A percentile compares a stretch with the other conserved stretches of the same genome.
Evolutionary conservation across 1,140 invertebrate genomes (phyloP).

Genomic region (Theocolax elegans): DNA sequence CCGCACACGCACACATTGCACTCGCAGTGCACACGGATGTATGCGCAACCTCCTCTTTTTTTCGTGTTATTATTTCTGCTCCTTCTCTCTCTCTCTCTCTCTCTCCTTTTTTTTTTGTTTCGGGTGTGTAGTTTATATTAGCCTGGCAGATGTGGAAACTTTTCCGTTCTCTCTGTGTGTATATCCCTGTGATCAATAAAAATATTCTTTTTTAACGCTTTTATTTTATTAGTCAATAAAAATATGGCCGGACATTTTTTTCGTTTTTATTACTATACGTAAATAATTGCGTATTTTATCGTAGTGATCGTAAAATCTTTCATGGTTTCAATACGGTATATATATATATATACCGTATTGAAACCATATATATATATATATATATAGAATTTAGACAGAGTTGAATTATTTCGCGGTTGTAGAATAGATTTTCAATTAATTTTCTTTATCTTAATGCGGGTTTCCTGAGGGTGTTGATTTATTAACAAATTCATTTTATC

Average conservation of each 20-base stretch:
- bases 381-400: no score
- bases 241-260: background rate
- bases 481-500: no score
- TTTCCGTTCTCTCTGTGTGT: no score
- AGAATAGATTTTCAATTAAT: background rate
- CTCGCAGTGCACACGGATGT: background rate
- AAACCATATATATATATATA: no score
- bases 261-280: background rate
- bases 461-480: no score
- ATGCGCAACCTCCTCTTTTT: background rate
- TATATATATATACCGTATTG: no score
- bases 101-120: background rate
- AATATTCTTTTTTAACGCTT: background rate
- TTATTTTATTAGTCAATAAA: slow-evolving; percentile 23
- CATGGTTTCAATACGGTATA: background rate
- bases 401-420: no score
- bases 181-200: background rate
- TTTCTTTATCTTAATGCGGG: background rate
- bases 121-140: background rate
- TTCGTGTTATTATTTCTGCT: background rate
- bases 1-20: background rate
- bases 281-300: slow-evolving; percentile 9
- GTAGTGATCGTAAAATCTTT: background rate
- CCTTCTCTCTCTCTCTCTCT: background rate
- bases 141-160: background rate